A percentile compares a stretch with the other conserved stretches of the same genome.
Evolutionary conservation across 2,888 invertebrate species (phyloP).

Genomic region (Melitaea athalia): DNA sequence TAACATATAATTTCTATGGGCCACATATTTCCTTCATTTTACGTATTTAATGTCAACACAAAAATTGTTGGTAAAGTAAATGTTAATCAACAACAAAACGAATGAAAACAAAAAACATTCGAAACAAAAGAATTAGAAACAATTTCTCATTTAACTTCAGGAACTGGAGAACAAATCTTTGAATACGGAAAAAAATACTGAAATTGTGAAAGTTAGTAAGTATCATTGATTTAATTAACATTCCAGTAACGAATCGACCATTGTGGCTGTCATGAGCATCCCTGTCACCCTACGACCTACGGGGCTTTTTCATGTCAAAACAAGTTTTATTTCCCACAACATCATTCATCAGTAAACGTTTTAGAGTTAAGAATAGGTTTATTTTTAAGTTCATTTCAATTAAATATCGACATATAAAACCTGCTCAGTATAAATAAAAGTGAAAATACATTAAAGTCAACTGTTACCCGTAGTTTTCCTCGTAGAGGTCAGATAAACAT

Average conservation of each 20-base stretch:
- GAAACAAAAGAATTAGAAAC: conserved; percentile 18
- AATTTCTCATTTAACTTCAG: conserved; percentile 29
- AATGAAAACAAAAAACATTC: conserved; percentile 3
- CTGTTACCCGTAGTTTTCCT: too few species aligned
- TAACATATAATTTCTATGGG: background rate
- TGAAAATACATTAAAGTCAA: too few species aligned
- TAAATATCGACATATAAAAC: too few species aligned
- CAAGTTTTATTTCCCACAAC: conserved; percentile 35
- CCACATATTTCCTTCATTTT: background rate
- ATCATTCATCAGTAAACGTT: background rate
- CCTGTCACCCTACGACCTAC: conserved; percentile 43
- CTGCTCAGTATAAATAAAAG: too few species aligned
- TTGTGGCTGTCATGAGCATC: conserved; percentile 66
- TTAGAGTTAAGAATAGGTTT: background rate
- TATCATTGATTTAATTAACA: conserved; percentile 71
- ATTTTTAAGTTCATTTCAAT: too few species aligned
- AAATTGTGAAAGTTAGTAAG: conserved; percentile 53
- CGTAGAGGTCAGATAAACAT: too few species aligned
- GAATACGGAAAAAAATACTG: conserved; percentile 50
- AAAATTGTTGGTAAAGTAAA: conserved; percentile 4
- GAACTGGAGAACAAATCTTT: conserved; percentile 51
- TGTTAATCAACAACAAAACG: conserved; percentile 1
- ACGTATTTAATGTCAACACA: background rate
- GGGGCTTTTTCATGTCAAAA: conserved; percentile 53
- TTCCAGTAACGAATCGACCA: conserved; percentile 55